Evolutionary conservation across 2,888 invertebrate genomes (phyloP).

Genomic region (Hemithea aestivaria): DNA sequence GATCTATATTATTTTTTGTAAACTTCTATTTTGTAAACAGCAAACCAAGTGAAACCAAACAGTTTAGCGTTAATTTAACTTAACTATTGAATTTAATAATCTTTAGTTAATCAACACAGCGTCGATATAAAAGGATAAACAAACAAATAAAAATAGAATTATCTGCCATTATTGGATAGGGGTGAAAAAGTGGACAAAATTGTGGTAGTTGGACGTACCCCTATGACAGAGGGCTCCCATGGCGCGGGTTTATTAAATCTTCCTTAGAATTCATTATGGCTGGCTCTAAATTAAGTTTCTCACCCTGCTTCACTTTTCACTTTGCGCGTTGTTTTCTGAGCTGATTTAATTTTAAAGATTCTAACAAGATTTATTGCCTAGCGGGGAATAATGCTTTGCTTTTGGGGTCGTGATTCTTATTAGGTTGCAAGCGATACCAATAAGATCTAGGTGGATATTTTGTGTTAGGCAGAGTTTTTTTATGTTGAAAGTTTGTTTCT

Average conservation of each 20-base stretch:
- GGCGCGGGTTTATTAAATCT: constrained; percentile 58
- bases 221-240: constrained; percentile 39
- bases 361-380: constrained; percentile 40
- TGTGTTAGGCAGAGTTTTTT: no score
- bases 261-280: constrained; percentile 60
- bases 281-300: constrained; percentile 61
- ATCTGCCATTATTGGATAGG: constrained; percentile 29
- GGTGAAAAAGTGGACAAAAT: constrained; percentile 41
- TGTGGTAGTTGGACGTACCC: constrained; percentile 37
- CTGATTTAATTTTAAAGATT: constrained; percentile 50
- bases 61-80: no score
- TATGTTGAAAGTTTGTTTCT: no score
- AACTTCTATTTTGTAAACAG: no score
- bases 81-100: background rate
- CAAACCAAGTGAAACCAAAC: no score
- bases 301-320: constrained; percentile 49
- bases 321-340: constrained; percentile 47
- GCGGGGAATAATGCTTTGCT: constrained; percentile 13
- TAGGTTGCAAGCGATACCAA: no score
- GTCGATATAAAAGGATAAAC: constrained; percentile 25
- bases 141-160: constrained; percentile 28
- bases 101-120: constrained; percentile 11
- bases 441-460: no score
- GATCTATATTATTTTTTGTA: no score
- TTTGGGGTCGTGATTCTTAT: constrained; percentile 4